These are phyloP conservation scores for Trinorchestia longiramus DNA, from an alignment of 1,140 invertebrate genomes.

Conservation along the genomic window DNA sequence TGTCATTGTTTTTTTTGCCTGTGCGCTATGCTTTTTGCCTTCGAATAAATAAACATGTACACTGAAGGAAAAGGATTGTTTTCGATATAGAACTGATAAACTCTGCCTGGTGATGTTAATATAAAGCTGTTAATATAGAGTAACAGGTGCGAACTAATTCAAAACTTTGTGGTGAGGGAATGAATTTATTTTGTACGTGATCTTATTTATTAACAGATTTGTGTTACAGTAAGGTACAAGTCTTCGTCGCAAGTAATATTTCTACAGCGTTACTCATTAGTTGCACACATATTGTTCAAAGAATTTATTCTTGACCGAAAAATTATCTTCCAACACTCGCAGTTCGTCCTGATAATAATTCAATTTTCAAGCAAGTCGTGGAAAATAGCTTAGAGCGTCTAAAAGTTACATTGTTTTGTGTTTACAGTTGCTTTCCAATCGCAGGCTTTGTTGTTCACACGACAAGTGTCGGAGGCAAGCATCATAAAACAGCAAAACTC, in stretches of 20 bases:
- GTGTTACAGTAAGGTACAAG: not conserved
- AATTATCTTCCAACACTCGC: not conserved
- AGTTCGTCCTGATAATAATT: not conserved
- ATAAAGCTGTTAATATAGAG: not conserved
- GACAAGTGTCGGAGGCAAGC: not conserved
- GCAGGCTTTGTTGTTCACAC: not conserved
- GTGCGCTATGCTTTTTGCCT: not conserved
- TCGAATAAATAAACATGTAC: not conserved
- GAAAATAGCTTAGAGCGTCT: not conserved
- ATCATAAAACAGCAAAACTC: not conserved
- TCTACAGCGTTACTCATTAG: not conserved
- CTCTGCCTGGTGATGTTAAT: not conserved
- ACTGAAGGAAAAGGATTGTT: not conserved
- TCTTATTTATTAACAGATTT: not conserved
- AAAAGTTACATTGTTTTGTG: not conserved
- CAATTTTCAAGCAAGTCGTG: not conserved
- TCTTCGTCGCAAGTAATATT: not conserved
- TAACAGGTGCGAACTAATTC: not conserved
- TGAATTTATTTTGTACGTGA: not conserved
- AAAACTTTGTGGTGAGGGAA: not conserved
- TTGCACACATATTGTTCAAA: not conserved
- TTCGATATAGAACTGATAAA: not conserved
- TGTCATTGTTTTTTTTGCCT: not conserved
- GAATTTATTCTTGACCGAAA: not conserved
- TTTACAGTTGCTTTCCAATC: not conserved